Base-by-base conservation (phyloP, 2,888 invertebrate species). In the Drosophila birchii region DNA sequence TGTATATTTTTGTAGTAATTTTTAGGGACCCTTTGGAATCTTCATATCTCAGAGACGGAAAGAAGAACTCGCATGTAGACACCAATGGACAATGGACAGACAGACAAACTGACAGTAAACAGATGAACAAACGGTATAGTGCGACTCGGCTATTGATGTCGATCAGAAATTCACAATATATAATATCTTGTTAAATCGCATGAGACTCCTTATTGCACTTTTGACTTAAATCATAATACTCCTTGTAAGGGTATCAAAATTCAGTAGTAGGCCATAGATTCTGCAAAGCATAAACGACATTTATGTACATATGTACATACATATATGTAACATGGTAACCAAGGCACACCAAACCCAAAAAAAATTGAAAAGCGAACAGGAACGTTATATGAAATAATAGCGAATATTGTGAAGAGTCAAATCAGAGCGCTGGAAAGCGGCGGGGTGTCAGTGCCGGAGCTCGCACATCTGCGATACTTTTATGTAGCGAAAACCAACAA, bases 391-490 rank as follows among this genome's bases (percentile, higher is more conserved):
- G 8, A 43, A 69, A 54, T 57, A 66, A 69, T 45, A 68, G 34
- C 36, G 47, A 36, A 41, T 45, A 34, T 38, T 58, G 69, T 78
- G 72, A 82, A 80, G 86, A 84, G 84, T 84, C 84, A 88, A 84
- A 84, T 84, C 88, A 88, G 78, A 80, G 61, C 59, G 38, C 60
- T 70, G 74, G 62, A 69, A 62, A 58, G 34, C 43, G 9, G 41
- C 71, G 70, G 66, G 66, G 71, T 70, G 82, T 78, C 86, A 68
- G 72, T 45, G 69, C 71, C 71, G 70, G 69, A 71, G 59, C 41
- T 43, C 74, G 76, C 86, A 86, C 88, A 88, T 84, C 88, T 84
- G 84, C 80, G 88, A 85, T 88, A 82, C 78, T 88, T 88, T 82
- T 59, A 49, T 75, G 68, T 61, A 60, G 72, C 71, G 72, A 74